phyloP scores from a whole-genome alignment of 2,888 invertebrate genomes.

The Cyclophora punctaria region DNA sequence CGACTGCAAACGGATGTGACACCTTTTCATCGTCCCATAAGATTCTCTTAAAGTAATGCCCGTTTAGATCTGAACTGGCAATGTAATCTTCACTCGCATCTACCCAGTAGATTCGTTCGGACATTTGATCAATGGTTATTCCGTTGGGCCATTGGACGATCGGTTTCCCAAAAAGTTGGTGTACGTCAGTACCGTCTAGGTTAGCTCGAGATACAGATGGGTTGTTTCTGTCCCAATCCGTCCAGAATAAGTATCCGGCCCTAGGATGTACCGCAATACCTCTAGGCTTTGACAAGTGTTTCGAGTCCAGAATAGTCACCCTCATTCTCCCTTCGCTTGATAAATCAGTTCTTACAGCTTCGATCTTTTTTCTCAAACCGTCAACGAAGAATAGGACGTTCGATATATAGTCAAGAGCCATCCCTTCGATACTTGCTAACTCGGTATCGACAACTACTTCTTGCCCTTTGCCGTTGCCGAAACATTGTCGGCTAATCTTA shows the following conservation, averaged over 20 bases:
- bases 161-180: constrained; percentile 77
- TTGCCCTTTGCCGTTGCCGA: constrained; percentile 78
- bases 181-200: constrained; percentile 83
- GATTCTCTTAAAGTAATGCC: constrained; percentile 79
- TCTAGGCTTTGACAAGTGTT: constrained; percentile 81
- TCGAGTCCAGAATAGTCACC: constrained; percentile 81
- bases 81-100: constrained; percentile 90
- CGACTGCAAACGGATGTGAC: constrained; percentile 90
- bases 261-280: constrained; percentile 90
- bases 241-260: constrained; percentile 88
- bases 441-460: constrained; percentile 85
- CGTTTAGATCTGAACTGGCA: constrained; percentile 83
- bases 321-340: constrained; percentile 80
- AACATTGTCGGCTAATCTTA: constrained; percentile 85
- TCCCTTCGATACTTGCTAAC: constrained; percentile 87
- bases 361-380: constrained; percentile 84
- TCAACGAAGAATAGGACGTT: constrained; percentile 92
- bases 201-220: constrained; percentile 87
- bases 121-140: constrained; percentile 87
- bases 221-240: constrained; percentile 87
- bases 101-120: constrained; percentile 90
- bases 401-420: constrained; percentile 93
- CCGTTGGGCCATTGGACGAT: constrained; percentile 91
- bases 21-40: constrained; percentile 78
- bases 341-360: constrained; percentile 82